phyloP scores from a whole-genome alignment of 2,888 invertebrate genomes.

The Cyclophora punctaria region DNA sequence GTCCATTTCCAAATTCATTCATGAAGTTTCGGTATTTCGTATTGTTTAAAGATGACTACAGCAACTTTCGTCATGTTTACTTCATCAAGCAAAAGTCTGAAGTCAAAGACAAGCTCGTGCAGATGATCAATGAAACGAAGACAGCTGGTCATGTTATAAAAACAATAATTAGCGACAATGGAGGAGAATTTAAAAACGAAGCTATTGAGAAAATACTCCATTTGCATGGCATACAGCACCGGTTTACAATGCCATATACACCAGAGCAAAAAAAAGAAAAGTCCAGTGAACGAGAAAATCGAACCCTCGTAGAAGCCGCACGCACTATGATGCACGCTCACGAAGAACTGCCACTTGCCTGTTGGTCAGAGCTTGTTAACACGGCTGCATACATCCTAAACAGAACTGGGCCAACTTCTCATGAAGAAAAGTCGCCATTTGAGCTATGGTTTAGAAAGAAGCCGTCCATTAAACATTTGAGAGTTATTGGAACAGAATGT shows the following conservation, averaged over 20 bases:
- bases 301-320: slow-evolving; percentile 8
- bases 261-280: slow-evolving; percentile 33
- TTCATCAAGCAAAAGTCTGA: too few species aligned
- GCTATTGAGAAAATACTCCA: slow-evolving; percentile 11
- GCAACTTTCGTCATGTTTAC: too few species aligned
- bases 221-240: slow-evolving; percentile 18
- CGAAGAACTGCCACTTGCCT: slow-evolving; percentile 3
- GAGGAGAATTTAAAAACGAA: slow-evolving; percentile 11
- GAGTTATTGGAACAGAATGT: slow-evolving; percentile 3
- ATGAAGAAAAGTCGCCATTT: not conserved
- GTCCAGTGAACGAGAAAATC: slow-evolving; percentile 20
- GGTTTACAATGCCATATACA: slow-evolving; percentile 18
- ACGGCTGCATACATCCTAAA: slow-evolving; percentile 1
- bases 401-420: not conserved
- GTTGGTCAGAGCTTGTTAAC: slow-evolving; percentile 9
- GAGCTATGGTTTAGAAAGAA: slow-evolving; percentile 1
- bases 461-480: slow-evolving; percentile 2
- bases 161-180: slow-evolving; percentile 10
- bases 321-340: slow-evolving; percentile 6
- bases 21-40: too few species aligned
- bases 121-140: too few species aligned
- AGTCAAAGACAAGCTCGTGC: too few species aligned
- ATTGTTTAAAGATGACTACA: too few species aligned
- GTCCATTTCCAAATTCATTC: too few species aligned
- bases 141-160: too few species aligned